Conservation (phyloP, 1,140 invertebrate genomes). For the Ips typographus region DNA sequence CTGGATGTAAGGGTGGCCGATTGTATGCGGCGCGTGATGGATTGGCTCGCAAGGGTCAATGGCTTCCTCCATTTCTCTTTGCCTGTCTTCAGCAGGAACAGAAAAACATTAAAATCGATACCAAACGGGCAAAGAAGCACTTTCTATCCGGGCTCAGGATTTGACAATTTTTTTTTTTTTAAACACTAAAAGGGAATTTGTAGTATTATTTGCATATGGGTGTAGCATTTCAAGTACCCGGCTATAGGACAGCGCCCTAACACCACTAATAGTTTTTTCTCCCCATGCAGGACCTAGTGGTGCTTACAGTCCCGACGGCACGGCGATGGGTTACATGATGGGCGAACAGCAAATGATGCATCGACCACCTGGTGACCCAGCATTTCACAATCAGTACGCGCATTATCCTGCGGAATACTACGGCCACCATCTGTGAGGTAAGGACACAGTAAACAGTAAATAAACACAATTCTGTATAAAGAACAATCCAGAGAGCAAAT, state of each 20-base stretch:
- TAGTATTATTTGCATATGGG: no score
- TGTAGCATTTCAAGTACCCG: not conserved
- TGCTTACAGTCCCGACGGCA: slow-evolving; percentile 90
- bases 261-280: slow-evolving; percentile 72
- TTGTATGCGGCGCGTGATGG: slow-evolving; percentile 58
- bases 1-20: slow-evolving; percentile 31
- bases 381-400: slow-evolving; percentile 87
- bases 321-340: slow-evolving; percentile 93
- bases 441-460: slow-evolving; percentile 17
- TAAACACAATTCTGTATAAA: not conserved
- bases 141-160: not conserved
- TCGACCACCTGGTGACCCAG: slow-evolving; percentile 84
- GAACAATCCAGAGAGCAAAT: not conserved
- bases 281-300: slow-evolving; percentile 89
- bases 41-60: slow-evolving; percentile 71
- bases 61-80: slow-evolving; percentile 75
- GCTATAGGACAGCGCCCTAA: slow-evolving; percentile 49
- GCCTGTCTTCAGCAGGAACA: slow-evolving; percentile 52
- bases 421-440: slow-evolving; percentile 79
- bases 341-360: slow-evolving; percentile 95
- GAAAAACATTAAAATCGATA: slow-evolving; percentile 44
- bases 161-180: not conserved
- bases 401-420: slow-evolving; percentile 90
- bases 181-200: slow-evolving; percentile 34
- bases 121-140: slow-evolving; percentile 29